Evolutionary conservation across 2,888 invertebrate species (phyloP).

Genomic region (Parascotia fuliginaria): DNA sequence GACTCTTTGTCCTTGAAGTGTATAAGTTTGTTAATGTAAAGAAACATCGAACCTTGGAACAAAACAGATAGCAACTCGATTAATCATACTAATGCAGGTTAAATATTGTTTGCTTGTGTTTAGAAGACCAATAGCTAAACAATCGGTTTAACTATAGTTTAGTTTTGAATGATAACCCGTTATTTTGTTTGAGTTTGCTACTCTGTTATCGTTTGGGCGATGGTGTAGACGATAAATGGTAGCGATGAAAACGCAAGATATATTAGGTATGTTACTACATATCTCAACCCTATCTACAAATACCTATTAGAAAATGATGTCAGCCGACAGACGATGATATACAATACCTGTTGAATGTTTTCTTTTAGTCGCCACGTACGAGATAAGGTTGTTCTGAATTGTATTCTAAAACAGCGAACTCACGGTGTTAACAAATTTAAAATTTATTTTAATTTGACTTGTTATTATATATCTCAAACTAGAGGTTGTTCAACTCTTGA

Average conservation of each 20-base stretch:
- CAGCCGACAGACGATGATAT: no score
- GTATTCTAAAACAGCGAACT: no score
- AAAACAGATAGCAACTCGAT: conserved; percentile 21
- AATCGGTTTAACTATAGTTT: conserved; percentile 20
- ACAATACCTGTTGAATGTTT: no score
- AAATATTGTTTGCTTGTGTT: conserved; percentile 21
- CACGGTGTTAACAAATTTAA: no score
- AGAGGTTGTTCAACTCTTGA: no score
- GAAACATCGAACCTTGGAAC: conserved; percentile 12
- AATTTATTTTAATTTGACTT: no score
- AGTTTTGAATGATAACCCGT: conserved; percentile 38
- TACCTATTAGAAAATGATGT: no score
- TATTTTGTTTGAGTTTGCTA: conserved; percentile 39
- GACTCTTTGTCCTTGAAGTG: conserved; percentile 5
- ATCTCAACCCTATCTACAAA: no score
- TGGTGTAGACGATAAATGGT: neutral
- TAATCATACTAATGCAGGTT: conserved; percentile 21
- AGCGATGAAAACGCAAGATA: neutral
- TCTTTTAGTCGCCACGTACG: no score
- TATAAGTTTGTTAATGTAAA: conserved; percentile 5
- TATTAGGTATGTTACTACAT: no score
- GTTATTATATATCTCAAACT: no score
- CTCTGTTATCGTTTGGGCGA: conserved; percentile 9
- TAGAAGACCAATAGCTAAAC: conserved; percentile 21
- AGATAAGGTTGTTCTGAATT: no score